These are phyloP conservation scores for Mythimna albipuncta DNA, from an alignment of 2,888 invertebrate genomes.

Conservation along the genomic window DNA sequence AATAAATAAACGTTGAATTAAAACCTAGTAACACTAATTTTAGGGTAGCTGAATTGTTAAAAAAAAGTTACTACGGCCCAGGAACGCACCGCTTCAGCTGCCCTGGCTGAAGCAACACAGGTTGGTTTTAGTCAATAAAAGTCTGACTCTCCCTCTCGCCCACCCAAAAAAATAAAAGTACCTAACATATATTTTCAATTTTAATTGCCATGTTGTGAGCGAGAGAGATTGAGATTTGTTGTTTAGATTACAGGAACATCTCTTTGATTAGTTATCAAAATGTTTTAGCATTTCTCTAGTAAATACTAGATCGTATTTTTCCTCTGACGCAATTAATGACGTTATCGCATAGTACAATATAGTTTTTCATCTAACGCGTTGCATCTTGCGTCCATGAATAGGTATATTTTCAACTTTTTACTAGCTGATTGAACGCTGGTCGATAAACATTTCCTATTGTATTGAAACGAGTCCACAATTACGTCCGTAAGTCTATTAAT, in stretches of 20 bases:
- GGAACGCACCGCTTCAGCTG: no score
- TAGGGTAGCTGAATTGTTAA: no score
- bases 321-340: slow-evolving; percentile 56
- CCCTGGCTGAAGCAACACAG: no score
- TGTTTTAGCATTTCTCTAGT: slow-evolving; percentile 46
- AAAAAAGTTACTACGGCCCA: no score
- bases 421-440: slow-evolving; percentile 2
- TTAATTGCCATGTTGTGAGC: slow-evolving; percentile 13
- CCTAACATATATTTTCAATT: slow-evolving; percentile 5
- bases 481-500: slow-evolving; percentile 46
- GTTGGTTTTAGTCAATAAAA: no score
- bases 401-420: slow-evolving; percentile 25
- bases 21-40: background rate
- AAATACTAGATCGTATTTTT: slow-evolving; percentile 31
- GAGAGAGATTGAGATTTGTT: no score
- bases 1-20: slow-evolving; percentile 1
- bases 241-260: slow-evolving; percentile 52
- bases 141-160: no score
- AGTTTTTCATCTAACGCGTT: slow-evolving; percentile 30
- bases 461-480: slow-evolving; percentile 39
- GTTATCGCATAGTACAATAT: slow-evolving; percentile 23
- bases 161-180: background rate
- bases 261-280: slow-evolving; percentile 65
- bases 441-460: slow-evolving; percentile 51
- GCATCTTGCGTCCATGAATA: slow-evolving; percentile 14